Percentiles rank a stretch among this genome's conserved stretches.
Evolutionary conservation across 1,140 invertebrate species (phyloP).

Genomic region (Contarinia nasturtii): DNA sequence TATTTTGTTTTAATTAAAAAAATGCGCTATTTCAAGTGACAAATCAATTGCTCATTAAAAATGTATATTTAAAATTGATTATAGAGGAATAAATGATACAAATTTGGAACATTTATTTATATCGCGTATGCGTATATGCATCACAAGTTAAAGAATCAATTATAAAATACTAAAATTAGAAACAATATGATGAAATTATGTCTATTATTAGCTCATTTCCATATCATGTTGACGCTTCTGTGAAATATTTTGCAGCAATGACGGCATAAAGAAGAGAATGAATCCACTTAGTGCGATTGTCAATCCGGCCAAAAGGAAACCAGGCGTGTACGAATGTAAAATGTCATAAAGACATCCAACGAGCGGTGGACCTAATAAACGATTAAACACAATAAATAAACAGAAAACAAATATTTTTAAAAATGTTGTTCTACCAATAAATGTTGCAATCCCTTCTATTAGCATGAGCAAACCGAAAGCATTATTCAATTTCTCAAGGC

Average conservation of each 20-base stretch:
- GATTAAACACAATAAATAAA: too few species aligned
- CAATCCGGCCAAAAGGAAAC: constrained; percentile 62
- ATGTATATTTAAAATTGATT: too few species aligned
- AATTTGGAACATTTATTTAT: too few species aligned
- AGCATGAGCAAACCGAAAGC: constrained; percentile 80
- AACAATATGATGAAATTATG: too few species aligned
- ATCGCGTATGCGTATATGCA: too few species aligned
- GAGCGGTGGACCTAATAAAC: constrained; percentile 14
- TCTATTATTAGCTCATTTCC: too few species aligned
- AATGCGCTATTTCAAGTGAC: too few species aligned
- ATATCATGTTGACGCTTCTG: background rate
- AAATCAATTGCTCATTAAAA: too few species aligned
- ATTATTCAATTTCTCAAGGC: constrained; percentile 74
- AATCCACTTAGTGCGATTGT: constrained; percentile 72
- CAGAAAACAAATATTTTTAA: constrained; percentile 5
- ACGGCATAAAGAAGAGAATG: constrained; percentile 75
- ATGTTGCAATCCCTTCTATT: constrained; percentile 62
- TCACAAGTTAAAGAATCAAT: too few species aligned
- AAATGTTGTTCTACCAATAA: background rate
- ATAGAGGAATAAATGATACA: too few species aligned
- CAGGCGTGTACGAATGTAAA: constrained; percentile 57
- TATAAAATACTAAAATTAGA: too few species aligned
- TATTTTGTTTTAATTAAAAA: too few species aligned
- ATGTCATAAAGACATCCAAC: constrained; percentile 64
- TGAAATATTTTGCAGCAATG: constrained; percentile 39